Evolutionary conservation across 2,888 invertebrate genomes (phyloP).

Genomic region (Xestia xanthographa): DNA sequence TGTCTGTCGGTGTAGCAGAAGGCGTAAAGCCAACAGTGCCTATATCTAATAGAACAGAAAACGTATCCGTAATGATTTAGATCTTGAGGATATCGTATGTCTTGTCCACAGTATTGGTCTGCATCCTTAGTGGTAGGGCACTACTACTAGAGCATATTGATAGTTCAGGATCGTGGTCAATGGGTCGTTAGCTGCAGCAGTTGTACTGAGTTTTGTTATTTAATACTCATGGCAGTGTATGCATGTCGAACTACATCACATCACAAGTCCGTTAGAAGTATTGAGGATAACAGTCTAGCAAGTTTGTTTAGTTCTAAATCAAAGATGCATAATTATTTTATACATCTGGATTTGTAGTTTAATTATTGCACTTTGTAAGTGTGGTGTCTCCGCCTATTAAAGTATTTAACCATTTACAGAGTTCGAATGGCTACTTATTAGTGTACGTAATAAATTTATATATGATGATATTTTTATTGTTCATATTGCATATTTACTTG

Average conservation of each 20-base stretch:
- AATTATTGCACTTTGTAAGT: slow-evolving; percentile 89
- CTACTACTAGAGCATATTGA: slow-evolving; percentile 54
- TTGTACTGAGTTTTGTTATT: slow-evolving; percentile 73
- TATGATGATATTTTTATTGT: slow-evolving; percentile 83
- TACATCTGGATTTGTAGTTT: slow-evolving; percentile 89
- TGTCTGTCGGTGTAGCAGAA: slow-evolving; percentile 41
- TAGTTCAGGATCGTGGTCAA: slow-evolving; percentile 68
- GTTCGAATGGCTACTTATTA: slow-evolving; percentile 88
- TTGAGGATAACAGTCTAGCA: slow-evolving; percentile 78
- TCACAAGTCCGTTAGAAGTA: slow-evolving; percentile 84
- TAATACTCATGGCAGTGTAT: slow-evolving; percentile 84
- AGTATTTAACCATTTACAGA: slow-evolving; percentile 88
- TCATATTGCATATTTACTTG: slow-evolving; percentile 76
- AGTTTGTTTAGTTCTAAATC: slow-evolving; percentile 86
- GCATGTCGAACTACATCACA: slow-evolving; percentile 83
- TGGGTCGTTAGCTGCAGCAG: slow-evolving; percentile 67
- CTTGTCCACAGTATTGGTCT: slow-evolving; percentile 69
- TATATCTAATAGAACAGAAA: slow-evolving; percentile 68
- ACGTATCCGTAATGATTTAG: slow-evolving; percentile 52
- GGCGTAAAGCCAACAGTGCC: slow-evolving; percentile 73
- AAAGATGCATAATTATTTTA: slow-evolving; percentile 88
- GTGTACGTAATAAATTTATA: slow-evolving; percentile 87
- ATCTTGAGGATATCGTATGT: slow-evolving; percentile 70
- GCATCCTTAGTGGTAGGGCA: slow-evolving; percentile 64
- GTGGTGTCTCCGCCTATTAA: slow-evolving; percentile 90